Evolutionary conservation across 1,140 invertebrate genomes (phyloP).

Genomic region (Lasaia peninsularis): DNA sequence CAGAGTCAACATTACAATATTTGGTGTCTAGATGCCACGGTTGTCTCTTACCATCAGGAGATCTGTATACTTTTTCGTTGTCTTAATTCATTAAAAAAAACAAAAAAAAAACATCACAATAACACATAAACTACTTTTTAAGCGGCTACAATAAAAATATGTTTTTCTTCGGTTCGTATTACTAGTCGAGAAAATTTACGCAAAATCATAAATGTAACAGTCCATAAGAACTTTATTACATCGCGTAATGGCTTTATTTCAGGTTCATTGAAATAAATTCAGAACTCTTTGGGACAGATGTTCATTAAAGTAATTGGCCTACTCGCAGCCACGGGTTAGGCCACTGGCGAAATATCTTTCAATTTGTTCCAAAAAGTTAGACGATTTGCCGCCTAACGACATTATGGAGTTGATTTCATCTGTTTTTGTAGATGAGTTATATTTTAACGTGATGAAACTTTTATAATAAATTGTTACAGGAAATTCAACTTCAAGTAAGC

Average conservation of each 20-base stretch:
- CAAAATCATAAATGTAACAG: not conserved
- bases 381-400: not conserved
- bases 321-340: not conserved
- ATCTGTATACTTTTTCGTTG: too few relatives aligned
- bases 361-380: not conserved
- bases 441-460: too few relatives aligned
- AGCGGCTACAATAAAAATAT: too few relatives aligned
- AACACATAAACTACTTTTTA: too few relatives aligned
- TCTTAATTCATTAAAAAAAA: too few relatives aligned
- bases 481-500: too few relatives aligned
- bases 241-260: not conserved
- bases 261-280: not conserved
- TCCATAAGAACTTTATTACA: not conserved
- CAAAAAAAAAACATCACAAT: too few relatives aligned
- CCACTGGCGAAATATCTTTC: not conserved
- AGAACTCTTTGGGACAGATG: not conserved
- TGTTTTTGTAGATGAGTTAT: not conserved
- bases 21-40: too few relatives aligned
- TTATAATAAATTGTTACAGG: too few relatives aligned
- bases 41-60: too few relatives aligned
- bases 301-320: not conserved
- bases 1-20: too few relatives aligned
- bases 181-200: not conserved
- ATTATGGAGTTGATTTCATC: not conserved
- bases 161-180: not conserved